A percentile compares a stretch with the other conserved stretches of the same genome.
Conservation (phyloP, 1,140 invertebrate species). For the Parapsyche elsis region DNA sequence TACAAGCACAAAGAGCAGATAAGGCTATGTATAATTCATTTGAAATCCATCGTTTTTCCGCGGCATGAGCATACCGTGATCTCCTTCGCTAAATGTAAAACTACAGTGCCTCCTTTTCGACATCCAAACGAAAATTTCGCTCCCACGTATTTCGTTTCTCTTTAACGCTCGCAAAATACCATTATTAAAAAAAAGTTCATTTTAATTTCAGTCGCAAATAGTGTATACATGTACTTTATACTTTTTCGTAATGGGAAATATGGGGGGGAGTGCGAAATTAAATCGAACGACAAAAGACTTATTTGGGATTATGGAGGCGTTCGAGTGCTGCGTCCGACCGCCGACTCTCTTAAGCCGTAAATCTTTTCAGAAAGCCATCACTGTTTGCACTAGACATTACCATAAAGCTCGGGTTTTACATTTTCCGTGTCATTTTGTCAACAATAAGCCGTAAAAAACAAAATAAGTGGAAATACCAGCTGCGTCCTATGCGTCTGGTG, state of each 20-base stretch:
- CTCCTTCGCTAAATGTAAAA: background rate
- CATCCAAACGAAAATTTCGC: background rate
- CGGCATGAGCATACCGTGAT: too few relatives aligned
- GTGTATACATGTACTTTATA: too few relatives aligned
- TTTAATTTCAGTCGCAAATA: too few relatives aligned
- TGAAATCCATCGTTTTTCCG: background rate
- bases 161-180: background rate
- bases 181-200: too few relatives aligned
- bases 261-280: background rate
- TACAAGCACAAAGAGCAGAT: background rate
- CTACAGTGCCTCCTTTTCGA: background rate
- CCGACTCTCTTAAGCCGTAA: constrained; percentile 9
- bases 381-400: constrained; percentile 38
- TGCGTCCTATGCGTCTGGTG: constrained; percentile 40
- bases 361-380: constrained; percentile 36
- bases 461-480: constrained; percentile 39
- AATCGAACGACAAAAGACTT: constrained; percentile 25
- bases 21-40: constrained; percentile 12
- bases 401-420: constrained; percentile 36
- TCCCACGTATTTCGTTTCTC: background rate
- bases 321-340: constrained; percentile 6
- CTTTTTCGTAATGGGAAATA: too few relatives aligned
- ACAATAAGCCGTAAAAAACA: constrained; percentile 43
- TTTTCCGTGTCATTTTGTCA: constrained; percentile 45
- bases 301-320: constrained; percentile 14